phyloP scores from a whole-genome alignment of 2,888 invertebrate genomes.

The Mythimna ferrago region DNA sequence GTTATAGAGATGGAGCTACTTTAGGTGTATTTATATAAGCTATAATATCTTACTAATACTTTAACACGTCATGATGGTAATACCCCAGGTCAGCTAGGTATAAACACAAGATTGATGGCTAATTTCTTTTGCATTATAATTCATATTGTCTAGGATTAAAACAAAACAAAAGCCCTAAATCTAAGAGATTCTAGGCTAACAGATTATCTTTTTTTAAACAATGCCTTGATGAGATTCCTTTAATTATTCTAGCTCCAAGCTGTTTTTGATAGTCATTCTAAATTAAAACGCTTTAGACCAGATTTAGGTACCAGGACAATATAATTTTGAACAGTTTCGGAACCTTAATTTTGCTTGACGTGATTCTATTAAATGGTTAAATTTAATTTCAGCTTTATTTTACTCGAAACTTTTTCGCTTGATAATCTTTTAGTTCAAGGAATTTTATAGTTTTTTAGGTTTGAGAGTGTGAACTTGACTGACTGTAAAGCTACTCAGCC shows the following conservation, averaged over 20 bases:
- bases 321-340: conserved; percentile 27
- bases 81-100: too few species aligned
- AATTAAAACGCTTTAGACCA: conserved; percentile 35
- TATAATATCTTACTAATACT: too few species aligned
- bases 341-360: conserved; percentile 38
- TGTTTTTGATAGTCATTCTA: conserved; percentile 37
- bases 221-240: conserved; percentile 35
- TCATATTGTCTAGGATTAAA: conserved; percentile 9
- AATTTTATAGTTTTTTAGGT: not conserved
- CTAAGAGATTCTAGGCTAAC: not conserved
- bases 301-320: conserved; percentile 41
- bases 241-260: conserved; percentile 49
- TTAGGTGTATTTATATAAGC: too few species aligned
- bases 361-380: conserved; percentile 43
- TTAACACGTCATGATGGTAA: too few species aligned
- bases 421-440: not conserved
- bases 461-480: not conserved
- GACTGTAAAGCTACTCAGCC: not conserved
- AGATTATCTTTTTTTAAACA: conserved; percentile 22
- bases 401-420: conserved; percentile 16
- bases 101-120: not conserved
- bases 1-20: too few species aligned
- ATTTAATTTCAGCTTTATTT: conserved; percentile 32
- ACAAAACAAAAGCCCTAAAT: conserved; percentile 15
- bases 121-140: not conserved